These are phyloP conservation scores for Podiceps cristatus DNA, from an alignment of 2,113 vertebrate genomes.

Conservation along the genomic window DNA sequence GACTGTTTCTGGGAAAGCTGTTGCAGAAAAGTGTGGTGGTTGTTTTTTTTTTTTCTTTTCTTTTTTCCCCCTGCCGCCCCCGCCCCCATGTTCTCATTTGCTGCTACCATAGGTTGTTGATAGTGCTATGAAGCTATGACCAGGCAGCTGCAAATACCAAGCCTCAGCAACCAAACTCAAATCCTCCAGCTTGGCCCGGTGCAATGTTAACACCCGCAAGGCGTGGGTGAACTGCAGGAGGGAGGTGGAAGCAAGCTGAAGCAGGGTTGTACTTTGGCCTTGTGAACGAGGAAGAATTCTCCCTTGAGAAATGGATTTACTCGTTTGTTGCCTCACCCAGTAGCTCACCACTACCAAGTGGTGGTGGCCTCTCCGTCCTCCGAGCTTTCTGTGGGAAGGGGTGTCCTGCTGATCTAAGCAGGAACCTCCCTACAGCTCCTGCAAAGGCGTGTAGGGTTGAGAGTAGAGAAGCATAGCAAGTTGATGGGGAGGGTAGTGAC, in stretches of 20 bases:
- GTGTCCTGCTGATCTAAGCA: not conserved
- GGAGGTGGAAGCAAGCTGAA: not conserved
- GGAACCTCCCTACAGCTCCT: not conserved
- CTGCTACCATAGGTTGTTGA: not conserved
- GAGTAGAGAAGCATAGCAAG: not conserved
- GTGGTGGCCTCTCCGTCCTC: not conserved
- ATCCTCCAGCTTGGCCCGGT: not conserved
- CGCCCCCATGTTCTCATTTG: not conserved
- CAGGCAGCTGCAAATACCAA: not conserved
- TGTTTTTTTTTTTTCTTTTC: not conserved
- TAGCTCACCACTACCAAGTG: not conserved
- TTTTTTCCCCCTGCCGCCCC: not conserved
- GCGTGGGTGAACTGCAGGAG: not conserved
- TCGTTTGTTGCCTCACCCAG: not conserved
- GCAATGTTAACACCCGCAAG: not conserved
- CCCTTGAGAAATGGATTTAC: not conserved
- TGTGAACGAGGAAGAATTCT: not conserved
- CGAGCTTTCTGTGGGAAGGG: not conserved
- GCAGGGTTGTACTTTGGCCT: not conserved
- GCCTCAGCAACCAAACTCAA: not conserved
- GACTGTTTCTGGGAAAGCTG: not conserved
- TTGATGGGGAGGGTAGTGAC: not conserved
- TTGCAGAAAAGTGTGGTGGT: not conserved
- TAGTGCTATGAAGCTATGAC: rapidly evolving
- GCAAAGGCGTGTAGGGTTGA: not conserved